phyloP scores from a whole-genome alignment of 2,888 invertebrate genomes.

The Hirtodrosophila histrioides region DNA sequence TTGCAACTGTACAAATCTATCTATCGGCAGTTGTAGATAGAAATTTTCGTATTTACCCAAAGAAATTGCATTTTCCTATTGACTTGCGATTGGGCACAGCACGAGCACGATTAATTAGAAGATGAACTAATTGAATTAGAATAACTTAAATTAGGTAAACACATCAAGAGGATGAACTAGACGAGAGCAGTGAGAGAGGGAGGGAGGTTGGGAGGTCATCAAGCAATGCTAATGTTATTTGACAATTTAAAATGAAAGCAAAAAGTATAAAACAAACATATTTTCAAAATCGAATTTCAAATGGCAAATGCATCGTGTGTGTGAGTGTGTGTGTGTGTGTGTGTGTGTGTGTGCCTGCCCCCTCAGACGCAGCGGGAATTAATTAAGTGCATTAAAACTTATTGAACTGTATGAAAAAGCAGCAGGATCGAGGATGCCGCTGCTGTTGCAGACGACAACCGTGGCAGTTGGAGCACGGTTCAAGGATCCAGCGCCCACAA shows the following conservation, averaged over 20 bases:
- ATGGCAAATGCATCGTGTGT: conserved; percentile 26
- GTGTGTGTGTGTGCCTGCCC: no score
- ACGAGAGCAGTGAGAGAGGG: conserved; percentile 1
- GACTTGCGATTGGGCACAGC: conserved; percentile 54
- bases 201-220: conserved; percentile 10
- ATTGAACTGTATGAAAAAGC: conserved; percentile 67
- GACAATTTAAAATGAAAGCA: conserved; percentile 51
- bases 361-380: conserved; percentile 63
- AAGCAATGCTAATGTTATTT: conserved; percentile 62
- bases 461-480: background rate
- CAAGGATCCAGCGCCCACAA: conserved; percentile 14
- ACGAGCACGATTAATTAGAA: conserved; percentile 70
- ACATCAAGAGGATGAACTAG: conserved; percentile 17
- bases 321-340: no score
- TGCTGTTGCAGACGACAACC: conserved; percentile 14
- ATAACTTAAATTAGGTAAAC: conserved; percentile 80
- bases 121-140: conserved; percentile 76
- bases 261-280: conserved; percentile 37
- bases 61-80: conserved; percentile 75
- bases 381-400: conserved; percentile 80
- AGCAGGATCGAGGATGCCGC: conserved; percentile 22
- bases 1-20: conserved; percentile 5
- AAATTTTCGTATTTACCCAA: conserved; percentile 58
- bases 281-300: conserved; percentile 69
- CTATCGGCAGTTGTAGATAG: conserved; percentile 18